Base-by-base conservation (phyloP, 2,797 vertebrate genomes). In the Anisognathus igniventris region DNA sequence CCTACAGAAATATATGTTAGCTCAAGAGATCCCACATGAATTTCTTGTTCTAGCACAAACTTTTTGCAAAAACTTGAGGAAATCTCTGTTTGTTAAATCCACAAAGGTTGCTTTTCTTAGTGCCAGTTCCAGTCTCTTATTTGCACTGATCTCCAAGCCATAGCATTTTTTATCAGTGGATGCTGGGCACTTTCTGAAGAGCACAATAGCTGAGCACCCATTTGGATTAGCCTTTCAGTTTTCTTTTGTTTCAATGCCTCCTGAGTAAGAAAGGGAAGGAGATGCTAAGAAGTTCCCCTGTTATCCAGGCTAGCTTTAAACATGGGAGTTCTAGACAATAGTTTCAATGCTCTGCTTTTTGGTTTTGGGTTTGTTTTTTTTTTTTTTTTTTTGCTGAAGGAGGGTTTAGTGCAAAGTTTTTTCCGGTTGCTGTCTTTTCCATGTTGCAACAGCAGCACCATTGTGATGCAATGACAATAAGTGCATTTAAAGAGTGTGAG, bases 61-160 rank as follows among this genome's bases (percentile, higher is more conserved):
- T 87, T 94, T 79, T 54, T 79, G 25, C 65, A 54, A 72, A 85
- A 91, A 54, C 19, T 65, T 61, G 28, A 80, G 31, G 15, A 88
- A 84, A 92, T 58, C 24, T 33, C 27, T 51, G 60, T 47, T 12
- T 2, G 1, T 42, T 65, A 42, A 80, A 92, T 50, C 45, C 50
- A 61, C 54, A 73, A 30, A 66, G 2, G 12, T 65, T 79, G 42
- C 25, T 77, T 42, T 77, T 74, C 53, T 27, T 39, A 35, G 27
- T 30, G 28, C 33, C 28, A 13, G 22, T 74, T 74, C 66, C 68
- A 90, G 53, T 80, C 19, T 4, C 14, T 73, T 2, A 1, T 9
- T 74, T 14, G 3, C 24, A 57, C 2, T 39, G 48, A 37, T 88
- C 65, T 77, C 66, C 35, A 80, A 53, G 24, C 42, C 45, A 35